phyloP scores from a whole-genome alignment of 2,888 invertebrate species.

The Nomada lathburiana region DNA sequence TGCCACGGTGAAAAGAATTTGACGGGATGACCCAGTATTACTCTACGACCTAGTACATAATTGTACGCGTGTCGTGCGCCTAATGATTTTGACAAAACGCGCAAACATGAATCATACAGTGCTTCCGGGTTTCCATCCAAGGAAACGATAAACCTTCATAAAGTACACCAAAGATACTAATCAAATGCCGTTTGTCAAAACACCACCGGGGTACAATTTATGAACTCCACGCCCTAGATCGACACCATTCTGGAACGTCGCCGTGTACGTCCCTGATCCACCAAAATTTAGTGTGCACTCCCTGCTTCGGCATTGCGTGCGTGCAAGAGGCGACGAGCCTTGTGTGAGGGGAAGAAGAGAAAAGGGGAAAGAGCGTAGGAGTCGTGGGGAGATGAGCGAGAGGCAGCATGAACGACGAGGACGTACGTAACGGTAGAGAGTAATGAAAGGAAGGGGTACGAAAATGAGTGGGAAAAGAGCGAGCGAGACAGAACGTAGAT shows the following conservation, averaged over 20 bases:
- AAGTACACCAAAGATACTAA: slow-evolving; percentile 18
- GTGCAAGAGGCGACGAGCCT: slow-evolving; percentile 52
- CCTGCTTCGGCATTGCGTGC: slow-evolving; percentile 63
- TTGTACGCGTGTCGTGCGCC: background rate
- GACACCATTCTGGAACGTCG: slow-evolving; percentile 27
- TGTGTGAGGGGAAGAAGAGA: slow-evolving; percentile 23
- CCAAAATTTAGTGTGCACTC: slow-evolving; percentile 62
- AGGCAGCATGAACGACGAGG: slow-evolving; percentile 21
- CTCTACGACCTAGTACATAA: too few species aligned
- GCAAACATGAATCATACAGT: background rate
- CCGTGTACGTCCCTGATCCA: slow-evolving; percentile 54
- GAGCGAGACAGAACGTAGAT: slow-evolving; percentile 49
- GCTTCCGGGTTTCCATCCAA: background rate
- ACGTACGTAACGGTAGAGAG: slow-evolving; percentile 32
- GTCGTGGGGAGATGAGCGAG: slow-evolving; percentile 37
- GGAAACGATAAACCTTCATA: background rate
- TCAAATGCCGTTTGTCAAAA: slow-evolving; percentile 14
- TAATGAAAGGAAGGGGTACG: slow-evolving; percentile 48
- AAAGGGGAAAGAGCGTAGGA: slow-evolving; percentile 51
- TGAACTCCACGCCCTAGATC: slow-evolving; percentile 14
- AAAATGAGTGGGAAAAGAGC: slow-evolving; percentile 39
- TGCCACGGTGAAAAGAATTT: too few species aligned
- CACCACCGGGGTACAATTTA: slow-evolving; percentile 7
- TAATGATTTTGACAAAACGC: background rate
- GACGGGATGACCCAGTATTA: too few species aligned